phyloP scores from a whole-genome alignment of 2,888 invertebrate species.

The Yponomeuta evonymella region DNA sequence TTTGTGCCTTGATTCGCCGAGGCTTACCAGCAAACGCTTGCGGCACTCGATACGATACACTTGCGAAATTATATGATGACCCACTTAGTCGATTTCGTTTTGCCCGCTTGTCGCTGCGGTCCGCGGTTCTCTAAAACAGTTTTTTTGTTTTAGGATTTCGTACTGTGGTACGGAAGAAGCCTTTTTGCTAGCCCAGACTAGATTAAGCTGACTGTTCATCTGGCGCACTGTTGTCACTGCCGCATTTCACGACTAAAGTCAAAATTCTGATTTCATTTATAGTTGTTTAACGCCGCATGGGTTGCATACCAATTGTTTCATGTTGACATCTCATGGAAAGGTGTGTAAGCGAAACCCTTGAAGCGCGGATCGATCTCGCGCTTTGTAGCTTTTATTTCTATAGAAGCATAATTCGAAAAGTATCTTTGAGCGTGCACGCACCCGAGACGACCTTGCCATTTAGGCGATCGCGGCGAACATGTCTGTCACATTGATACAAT shows the following conservation, averaged over 20 bases:
- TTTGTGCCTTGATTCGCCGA: constrained; percentile 63
- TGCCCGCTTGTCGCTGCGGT: constrained; percentile 50
- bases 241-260: no score
- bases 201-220: no score
- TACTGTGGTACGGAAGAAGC: not conserved
- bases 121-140: constrained; percentile 38
- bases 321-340: no score
- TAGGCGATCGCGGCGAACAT: constrained; percentile 28
- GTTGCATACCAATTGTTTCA: no score
- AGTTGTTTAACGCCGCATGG: no score
- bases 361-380: not conserved
- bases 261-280: no score
- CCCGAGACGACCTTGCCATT: constrained; percentile 36
- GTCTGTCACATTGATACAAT: constrained; percentile 25
- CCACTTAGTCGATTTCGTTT: constrained; percentile 70
- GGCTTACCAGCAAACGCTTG: constrained; percentile 67
- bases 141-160: not conserved
- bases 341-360: not conserved
- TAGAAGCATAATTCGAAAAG: constrained; percentile 44
- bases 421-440: constrained; percentile 31
- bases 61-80: constrained; percentile 74
- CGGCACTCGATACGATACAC: constrained; percentile 70
- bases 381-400: constrained; percentile 34
- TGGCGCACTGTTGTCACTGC: no score
- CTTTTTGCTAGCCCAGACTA: no score